Evolutionary conservation across 2,888 invertebrate species (phyloP).

Genomic region (Drosophila aldrichi): DNA sequence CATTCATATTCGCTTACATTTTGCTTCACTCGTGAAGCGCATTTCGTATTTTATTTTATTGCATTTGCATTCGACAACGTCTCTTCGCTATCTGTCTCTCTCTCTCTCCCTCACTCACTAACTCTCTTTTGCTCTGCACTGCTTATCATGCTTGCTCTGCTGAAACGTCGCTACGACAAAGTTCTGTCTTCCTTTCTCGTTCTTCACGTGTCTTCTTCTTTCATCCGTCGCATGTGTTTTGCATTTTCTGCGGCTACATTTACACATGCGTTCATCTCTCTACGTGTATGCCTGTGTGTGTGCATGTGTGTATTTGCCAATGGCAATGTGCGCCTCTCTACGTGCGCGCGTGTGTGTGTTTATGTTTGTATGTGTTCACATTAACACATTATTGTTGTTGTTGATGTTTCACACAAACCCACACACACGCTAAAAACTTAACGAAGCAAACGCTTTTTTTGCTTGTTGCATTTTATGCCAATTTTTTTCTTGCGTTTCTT

Average conservation of each 20-base stretch:
- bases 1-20: slow-evolving; percentile 35
- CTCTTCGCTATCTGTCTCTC: slow-evolving; percentile 1
- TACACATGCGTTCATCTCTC: slow-evolving; percentile 27
- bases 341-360: slow-evolving; percentile 4
- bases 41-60: slow-evolving; percentile 59
- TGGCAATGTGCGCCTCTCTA: slow-evolving; percentile 34
- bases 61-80: slow-evolving; percentile 56
- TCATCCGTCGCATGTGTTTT: slow-evolving; percentile 64
- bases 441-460: slow-evolving; percentile 78
- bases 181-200: slow-evolving; percentile 18
- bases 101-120: not conserved
- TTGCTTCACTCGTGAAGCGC: slow-evolving; percentile 29
- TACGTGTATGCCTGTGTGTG: slow-evolving; percentile 8
- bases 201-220: slow-evolving; percentile 11
- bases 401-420: slow-evolving; percentile 54
- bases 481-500: slow-evolving; percentile 32
- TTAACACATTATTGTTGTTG: slow-evolving; percentile 69
- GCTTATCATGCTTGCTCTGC: slow-evolving; percentile 15
- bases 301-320: slow-evolving; percentile 39
- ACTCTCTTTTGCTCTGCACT: not conserved
- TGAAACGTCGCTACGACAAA: slow-evolving; percentile 51
- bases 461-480: slow-evolving; percentile 64
- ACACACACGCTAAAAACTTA: slow-evolving; percentile 73
- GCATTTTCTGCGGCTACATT: slow-evolving; percentile 56
- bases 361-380: slow-evolving; percentile 47